Conservation (phyloP, 2,888 invertebrate genomes). For the Trissolcus japonicus region DNA sequence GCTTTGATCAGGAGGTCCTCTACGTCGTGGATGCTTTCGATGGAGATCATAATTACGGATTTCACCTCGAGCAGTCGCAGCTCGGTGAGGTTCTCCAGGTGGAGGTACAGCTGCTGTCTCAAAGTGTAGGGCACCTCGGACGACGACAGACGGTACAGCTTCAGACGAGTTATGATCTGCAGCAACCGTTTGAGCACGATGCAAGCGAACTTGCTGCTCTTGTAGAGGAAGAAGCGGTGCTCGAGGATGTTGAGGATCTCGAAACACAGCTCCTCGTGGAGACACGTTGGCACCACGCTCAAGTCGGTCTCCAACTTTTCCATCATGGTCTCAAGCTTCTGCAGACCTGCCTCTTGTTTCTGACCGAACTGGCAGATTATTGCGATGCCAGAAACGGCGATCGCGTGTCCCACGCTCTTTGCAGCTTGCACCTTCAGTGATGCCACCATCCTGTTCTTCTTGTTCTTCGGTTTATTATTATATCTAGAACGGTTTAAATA, state of each 20-base stretch:
- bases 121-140: constrained; percentile 26
- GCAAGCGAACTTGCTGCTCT: constrained; percentile 7
- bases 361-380: constrained; percentile 1
- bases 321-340: background rate
- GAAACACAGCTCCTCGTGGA: constrained; percentile 19
- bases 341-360: background rate
- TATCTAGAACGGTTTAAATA: too few relatives aligned
- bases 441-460: constrained; percentile 8
- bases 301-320: background rate
- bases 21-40: constrained; percentile 2
- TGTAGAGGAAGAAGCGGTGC: constrained; percentile 29
- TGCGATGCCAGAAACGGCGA: constrained; percentile 2
- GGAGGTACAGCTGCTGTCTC: constrained; percentile 12
- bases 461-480: too few relatives aligned
- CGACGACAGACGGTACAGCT: constrained; percentile 9
- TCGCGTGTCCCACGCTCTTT: constrained; percentile 14
- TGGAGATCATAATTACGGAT: constrained; percentile 14
- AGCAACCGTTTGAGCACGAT: constrained; percentile 15
- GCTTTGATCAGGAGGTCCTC: constrained; percentile 13
- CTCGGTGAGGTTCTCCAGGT: constrained; percentile 20
- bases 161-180: constrained; percentile 17
- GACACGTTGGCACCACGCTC: background rate
- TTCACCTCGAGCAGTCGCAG: constrained; percentile 19
- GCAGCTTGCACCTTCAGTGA: constrained; percentile 8
- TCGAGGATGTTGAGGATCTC: constrained; percentile 31